phyloP scores from a whole-genome alignment of 1,140 invertebrate genomes.

The Drosophila yakuba region DNA sequence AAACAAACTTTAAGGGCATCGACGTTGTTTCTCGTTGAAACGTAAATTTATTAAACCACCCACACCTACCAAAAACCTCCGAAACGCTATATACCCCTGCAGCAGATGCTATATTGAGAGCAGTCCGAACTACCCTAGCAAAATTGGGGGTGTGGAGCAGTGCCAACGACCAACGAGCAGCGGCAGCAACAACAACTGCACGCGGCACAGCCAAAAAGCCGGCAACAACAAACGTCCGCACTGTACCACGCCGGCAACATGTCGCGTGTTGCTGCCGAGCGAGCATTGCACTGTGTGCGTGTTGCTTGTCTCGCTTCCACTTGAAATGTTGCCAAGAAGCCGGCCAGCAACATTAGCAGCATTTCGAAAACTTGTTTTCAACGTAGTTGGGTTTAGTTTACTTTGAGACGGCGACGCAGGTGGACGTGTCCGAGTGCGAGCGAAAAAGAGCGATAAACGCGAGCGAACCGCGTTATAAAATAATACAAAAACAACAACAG shows the following conservation, averaged over 20 bases:
- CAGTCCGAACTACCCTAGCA: constrained; percentile 63
- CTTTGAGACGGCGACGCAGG: constrained; percentile 73
- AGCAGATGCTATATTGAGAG: constrained; percentile 19
- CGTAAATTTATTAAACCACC: constrained; percentile 24
- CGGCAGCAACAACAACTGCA: constrained; percentile 30
- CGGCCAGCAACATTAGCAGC: constrained; percentile 26
- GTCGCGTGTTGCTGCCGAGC: constrained; percentile 8
- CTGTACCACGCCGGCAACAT: constrained; percentile 9
- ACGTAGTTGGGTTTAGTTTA: constrained; percentile 79
- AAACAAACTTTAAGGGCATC: constrained; percentile 30
- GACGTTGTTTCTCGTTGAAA: constrained; percentile 10
- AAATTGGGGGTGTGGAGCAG: constrained; percentile 18
- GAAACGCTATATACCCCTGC: constrained; percentile 24
- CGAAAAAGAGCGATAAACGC: constrained; percentile 30
- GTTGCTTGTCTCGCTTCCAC: constrained; percentile 58
- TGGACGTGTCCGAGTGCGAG: constrained; percentile 65
- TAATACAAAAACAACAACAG: constrained; percentile 37
- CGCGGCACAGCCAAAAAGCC: constrained; percentile 62
- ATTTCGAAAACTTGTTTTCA: constrained; percentile 76
- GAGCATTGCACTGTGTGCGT: constrained; percentile 41
- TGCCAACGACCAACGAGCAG: constrained; percentile 54
- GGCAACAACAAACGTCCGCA: constrained; percentile 63
- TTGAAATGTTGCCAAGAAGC: constrained; percentile 58
- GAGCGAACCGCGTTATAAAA: constrained; percentile 63
- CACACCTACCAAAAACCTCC: background rate